These are phyloP conservation scores for Hydractinia symbiolongicarpus DNA, from an alignment of 30 jellyfish, hydroid and myxozoan genomes.

Conservation along the genomic window DNA sequence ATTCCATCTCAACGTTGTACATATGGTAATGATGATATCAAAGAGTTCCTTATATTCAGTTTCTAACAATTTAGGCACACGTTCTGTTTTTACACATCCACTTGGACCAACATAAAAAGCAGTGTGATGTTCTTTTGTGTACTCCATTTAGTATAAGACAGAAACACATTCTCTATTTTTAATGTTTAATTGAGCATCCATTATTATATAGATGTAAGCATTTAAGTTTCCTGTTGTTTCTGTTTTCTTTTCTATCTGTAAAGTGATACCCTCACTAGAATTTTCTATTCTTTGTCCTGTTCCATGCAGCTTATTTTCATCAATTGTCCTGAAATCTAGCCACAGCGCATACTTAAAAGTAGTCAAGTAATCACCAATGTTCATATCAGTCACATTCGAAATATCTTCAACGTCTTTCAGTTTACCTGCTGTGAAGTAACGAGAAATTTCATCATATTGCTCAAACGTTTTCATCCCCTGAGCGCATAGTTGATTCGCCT, in stretches of 20 bases:
- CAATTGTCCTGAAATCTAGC: slow-evolving; percentile 6
- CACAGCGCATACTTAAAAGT: too few relatives aligned
- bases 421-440: background rate
- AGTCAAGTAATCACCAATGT: too few relatives aligned
- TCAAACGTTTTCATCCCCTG: slow-evolving; percentile 2
- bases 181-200: too few relatives aligned
- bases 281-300: background rate
- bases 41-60: background rate
- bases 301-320: background rate
- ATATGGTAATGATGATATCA: background rate
- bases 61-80: background rate
- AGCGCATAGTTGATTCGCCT: background rate
- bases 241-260: background rate
- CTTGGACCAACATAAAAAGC: slow-evolving; percentile 2
- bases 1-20: slow-evolving; percentile 2
- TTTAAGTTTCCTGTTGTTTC: slow-evolving; percentile 5
- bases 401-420: background rate
- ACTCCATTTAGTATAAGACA: background rate
- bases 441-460: background rate
- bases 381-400: too few relatives aligned
- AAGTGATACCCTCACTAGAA: background rate
- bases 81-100: background rate
- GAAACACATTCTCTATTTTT: background rate
- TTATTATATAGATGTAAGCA: background rate
- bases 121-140: slow-evolving; percentile 3